phyloP scores from a whole-genome alignment of 1,140 invertebrate genomes.

The Monochamus saltuarius region DNA sequence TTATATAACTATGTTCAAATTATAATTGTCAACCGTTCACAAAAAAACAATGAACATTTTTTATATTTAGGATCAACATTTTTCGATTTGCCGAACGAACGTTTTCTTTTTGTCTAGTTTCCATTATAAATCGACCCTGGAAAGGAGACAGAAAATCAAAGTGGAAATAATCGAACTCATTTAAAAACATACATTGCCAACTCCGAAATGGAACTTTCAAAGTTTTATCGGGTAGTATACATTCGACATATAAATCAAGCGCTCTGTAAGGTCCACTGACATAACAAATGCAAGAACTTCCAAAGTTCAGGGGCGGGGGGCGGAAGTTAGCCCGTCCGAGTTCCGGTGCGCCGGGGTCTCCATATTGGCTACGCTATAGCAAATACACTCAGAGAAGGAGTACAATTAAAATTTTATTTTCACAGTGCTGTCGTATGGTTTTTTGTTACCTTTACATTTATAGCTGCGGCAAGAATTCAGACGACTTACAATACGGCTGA shows the following conservation, averaged over 20 bases:
- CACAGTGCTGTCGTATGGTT: too few relatives aligned
- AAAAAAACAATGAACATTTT: too few relatives aligned
- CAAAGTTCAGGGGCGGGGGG: neutral
- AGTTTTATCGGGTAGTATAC: conserved; percentile 22
- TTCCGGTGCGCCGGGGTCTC: conserved; percentile 16
- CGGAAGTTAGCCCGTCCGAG: conserved; percentile 17
- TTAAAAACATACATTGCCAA: conserved; percentile 25
- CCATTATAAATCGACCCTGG: neutral
- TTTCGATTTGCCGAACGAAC: too few relatives aligned
- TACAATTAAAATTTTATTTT: too few relatives aligned
- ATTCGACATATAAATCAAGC: conserved; percentile 26
- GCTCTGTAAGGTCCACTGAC: conserved; percentile 29
- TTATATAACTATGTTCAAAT: too few relatives aligned
- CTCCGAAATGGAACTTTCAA: conserved; percentile 22
- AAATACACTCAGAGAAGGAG: neutral
- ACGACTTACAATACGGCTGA: too few relatives aligned
- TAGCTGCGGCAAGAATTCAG: too few relatives aligned
- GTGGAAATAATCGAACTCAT: conserved; percentile 12
- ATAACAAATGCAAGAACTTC: conserved; percentile 31
- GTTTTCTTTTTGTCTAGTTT: too few relatives aligned
- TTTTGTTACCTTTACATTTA: too few relatives aligned
- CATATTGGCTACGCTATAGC: neutral
- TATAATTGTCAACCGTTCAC: too few relatives aligned
- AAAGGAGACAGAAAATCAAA: neutral
- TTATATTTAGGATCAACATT: too few relatives aligned